A percentile compares a stretch with the other conserved stretches of the same genome.
Conservation (phyloP, 1,140 invertebrate genomes). For the Drosophila sechellia region DNA sequence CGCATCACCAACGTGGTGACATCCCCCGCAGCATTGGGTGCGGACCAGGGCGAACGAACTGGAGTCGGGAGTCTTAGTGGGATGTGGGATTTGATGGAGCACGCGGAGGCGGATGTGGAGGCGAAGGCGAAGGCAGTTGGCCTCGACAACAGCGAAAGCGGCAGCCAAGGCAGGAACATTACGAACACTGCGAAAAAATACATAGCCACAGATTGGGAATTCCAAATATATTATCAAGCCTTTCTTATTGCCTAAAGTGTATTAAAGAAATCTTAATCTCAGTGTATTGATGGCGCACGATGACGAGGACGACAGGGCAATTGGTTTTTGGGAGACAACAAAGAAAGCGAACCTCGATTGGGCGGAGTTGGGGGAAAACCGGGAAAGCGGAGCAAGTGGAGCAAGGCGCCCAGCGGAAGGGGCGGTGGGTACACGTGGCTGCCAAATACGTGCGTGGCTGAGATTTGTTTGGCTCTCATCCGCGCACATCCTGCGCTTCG, state of each 20-base stretch:
- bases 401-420: neutral
- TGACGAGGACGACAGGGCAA: slow-evolving; percentile 61
- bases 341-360: slow-evolving; percentile 46
- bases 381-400: neutral
- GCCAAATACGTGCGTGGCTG: slow-evolving; percentile 71
- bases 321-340: slow-evolving; percentile 70
- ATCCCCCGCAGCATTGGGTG: slow-evolving; percentile 53
- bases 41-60: slow-evolving; percentile 10
- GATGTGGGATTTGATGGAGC: neutral
- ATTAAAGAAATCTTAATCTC: neutral
- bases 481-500: slow-evolving; percentile 54
- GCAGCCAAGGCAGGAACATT: slow-evolving; percentile 9
- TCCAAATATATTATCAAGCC: neutral
- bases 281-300: slow-evolving; percentile 28
- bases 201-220: neutral
- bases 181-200: slow-evolving; percentile 10
- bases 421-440: slow-evolving; percentile 38
- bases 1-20: slow-evolving; percentile 52
- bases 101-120: neutral
- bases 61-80: neutral
- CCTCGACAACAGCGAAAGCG: slow-evolving; percentile 36
- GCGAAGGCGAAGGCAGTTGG: slow-evolving; percentile 24
- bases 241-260: neutral
- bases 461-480: slow-evolving; percentile 74
- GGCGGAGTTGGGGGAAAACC: slow-evolving; percentile 17